phyloP scores from a whole-genome alignment of 2,888 invertebrate species.

The Nomada fabriciana region DNA sequence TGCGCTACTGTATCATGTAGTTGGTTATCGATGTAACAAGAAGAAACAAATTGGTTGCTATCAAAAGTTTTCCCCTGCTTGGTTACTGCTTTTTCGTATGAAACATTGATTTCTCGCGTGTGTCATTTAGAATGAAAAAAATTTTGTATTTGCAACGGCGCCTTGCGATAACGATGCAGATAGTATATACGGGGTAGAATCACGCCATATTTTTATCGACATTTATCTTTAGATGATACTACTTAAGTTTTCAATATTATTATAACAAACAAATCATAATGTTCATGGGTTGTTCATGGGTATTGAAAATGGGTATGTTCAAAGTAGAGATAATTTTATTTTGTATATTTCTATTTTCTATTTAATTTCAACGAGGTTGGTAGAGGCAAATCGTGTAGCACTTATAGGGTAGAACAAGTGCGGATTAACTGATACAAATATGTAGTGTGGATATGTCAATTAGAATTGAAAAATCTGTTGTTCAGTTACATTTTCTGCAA shows the following conservation, averaged over 20 bases:
- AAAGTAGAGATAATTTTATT: not conserved
- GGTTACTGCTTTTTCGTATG: not conserved
- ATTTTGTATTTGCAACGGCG: not conserved
- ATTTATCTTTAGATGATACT: not conserved
- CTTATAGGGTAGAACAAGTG: not conserved
- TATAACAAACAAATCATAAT: too few relatives aligned
- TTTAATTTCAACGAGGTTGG: too few relatives aligned
- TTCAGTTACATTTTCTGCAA: too few relatives aligned
- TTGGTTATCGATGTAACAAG: conserved; percentile 52
- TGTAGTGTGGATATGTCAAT: not conserved
- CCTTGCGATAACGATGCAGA: not conserved
- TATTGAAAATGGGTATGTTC: too few relatives aligned
- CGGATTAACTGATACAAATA: not conserved
- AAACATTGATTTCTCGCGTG: conserved; percentile 8
- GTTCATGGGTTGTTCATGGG: too few relatives aligned
- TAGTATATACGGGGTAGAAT: not conserved
- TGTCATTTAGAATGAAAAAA: not conserved
- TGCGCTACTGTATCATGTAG: conserved; percentile 11
- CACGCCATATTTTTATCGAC: not conserved
- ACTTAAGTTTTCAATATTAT: too few relatives aligned
- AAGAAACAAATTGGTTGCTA: conserved; percentile 43
- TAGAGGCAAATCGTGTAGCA: too few relatives aligned
- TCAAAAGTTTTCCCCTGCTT: conserved; percentile 2
- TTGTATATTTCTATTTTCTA: too few relatives aligned
- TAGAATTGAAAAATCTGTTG: too few relatives aligned